Percentiles rank a stretch among this genome's conserved stretches.
phyloP scores from a whole-genome alignment of 2,797 vertebrate species.

The Cirrhinus mrigala region DNA sequence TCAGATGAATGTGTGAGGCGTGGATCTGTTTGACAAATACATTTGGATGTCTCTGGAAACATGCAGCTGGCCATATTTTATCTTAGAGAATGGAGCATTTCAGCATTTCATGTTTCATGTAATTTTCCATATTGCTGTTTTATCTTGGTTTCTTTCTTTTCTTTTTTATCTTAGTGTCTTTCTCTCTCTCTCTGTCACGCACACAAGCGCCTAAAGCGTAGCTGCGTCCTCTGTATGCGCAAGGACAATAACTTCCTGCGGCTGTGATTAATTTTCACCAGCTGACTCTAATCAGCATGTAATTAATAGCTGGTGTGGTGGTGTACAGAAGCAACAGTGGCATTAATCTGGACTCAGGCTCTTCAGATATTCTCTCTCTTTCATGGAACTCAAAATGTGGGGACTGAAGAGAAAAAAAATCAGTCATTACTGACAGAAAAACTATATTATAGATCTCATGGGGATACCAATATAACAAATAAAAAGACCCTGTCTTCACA shows the following conservation, averaged over 20 bases:
- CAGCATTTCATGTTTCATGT: slow-evolving; percentile 13
- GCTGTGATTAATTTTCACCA: slow-evolving; percentile 86
- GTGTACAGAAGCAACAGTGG: slow-evolving; percentile 81
- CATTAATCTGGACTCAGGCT: slow-evolving; percentile 83
- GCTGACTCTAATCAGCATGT: slow-evolving; percentile 89
- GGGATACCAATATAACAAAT: background rate
- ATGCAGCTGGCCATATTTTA: background rate
- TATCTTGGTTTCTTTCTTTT: slow-evolving; percentile 29
- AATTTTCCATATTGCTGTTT: background rate
- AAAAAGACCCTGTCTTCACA: background rate
- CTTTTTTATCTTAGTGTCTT: slow-evolving; percentile 21
- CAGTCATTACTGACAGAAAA: background rate
- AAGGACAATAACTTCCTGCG: slow-evolving; percentile 83
- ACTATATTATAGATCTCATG: no score
- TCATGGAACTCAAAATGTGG: slow-evolving; percentile 67
- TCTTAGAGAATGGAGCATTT: background rate
- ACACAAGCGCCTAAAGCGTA: slow-evolving; percentile 72
- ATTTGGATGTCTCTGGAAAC: background rate
- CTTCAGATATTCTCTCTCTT: slow-evolving; percentile 74
- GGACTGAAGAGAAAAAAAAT: background rate
- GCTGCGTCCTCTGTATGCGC: slow-evolving; percentile 78
- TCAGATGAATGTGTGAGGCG: background rate
- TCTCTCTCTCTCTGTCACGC: slow-evolving; percentile 40
- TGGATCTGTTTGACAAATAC: slow-evolving; percentile 1
- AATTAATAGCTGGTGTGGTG: slow-evolving; percentile 90